Percentiles rank a stretch among this genome's conserved stretches.
phyloP scores from a whole-genome alignment of 2,797 vertebrate species.

The Enteromius fasciolatus region DNA sequence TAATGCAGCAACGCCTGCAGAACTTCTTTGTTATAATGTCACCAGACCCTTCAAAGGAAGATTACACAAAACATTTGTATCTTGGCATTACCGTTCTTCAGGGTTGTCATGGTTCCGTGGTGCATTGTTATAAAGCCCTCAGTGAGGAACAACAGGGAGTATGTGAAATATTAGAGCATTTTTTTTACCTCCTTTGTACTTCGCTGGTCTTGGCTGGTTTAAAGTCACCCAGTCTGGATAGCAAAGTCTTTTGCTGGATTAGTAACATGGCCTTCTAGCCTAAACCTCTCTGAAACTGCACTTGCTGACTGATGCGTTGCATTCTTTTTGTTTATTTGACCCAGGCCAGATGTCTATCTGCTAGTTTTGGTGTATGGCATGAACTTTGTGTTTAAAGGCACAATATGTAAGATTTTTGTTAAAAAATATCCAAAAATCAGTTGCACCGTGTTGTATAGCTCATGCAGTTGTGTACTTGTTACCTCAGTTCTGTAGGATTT shows the following conservation, averaged over 20 bases:
- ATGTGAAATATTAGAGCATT: slow-evolving; percentile 16
- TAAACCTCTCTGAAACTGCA: background rate
- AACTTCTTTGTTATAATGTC: slow-evolving; percentile 3
- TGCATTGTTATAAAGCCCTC: slow-evolving; percentile 13
- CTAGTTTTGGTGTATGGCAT: background rate
- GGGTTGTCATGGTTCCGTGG: background rate
- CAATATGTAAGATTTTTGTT: no score
- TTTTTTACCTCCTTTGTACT: background rate
- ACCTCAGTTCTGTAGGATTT: no score
- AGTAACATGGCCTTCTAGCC: background rate
- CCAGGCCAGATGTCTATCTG: background rate
- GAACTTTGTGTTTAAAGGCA: no score
- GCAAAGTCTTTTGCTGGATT: background rate
- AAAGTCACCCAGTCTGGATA: background rate
- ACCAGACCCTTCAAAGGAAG: background rate
- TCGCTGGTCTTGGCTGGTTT: background rate
- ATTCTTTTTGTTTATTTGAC: background rate
- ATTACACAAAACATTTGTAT: slow-evolving; percentile 6
- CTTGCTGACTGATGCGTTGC: background rate
- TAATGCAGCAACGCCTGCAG: background rate
- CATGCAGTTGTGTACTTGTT: no score
- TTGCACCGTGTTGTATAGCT: no score
- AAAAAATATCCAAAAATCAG: no score
- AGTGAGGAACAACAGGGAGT: background rate
- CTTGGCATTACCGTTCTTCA: background rate